phyloP scores from a whole-genome alignment of 1,140 invertebrate species.

The Capitella teleta region DNA sequence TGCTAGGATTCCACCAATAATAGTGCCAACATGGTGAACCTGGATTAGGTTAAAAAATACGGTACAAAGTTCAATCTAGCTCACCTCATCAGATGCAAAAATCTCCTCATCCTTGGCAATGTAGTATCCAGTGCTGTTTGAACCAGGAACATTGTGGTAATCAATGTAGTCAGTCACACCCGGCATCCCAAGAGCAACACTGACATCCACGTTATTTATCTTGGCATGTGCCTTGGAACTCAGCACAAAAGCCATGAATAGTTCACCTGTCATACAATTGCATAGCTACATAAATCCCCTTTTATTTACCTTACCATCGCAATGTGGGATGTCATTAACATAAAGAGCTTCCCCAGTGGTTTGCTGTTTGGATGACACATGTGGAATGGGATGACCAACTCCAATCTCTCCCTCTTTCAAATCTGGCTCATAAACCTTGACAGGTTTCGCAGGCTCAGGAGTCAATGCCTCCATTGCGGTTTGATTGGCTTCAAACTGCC shows the following conservation, averaged over 20 bases:
- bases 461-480: too few species aligned
- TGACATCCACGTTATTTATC: slow-evolving; percentile 47
- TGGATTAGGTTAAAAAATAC: too few species aligned
- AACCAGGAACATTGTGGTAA: slow-evolving; percentile 27
- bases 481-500: too few species aligned
- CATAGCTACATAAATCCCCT: background rate
- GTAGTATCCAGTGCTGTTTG: slow-evolving; percentile 16
- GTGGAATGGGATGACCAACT: slow-evolving; percentile 69
- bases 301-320: slow-evolving; percentile 37
- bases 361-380: slow-evolving; percentile 75
- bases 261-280: slow-evolving; percentile 23
- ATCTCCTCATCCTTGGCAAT: slow-evolving; percentile 17
- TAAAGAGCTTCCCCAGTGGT: slow-evolving; percentile 84
- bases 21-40: slow-evolving; percentile 42
- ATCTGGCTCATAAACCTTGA: too few species aligned
- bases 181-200: slow-evolving; percentile 55
- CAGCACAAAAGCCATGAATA: slow-evolving; percentile 64
- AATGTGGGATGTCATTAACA: slow-evolving; percentile 72
- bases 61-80: too few species aligned
- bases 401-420: too few species aligned
- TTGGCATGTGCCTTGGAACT: slow-evolving; percentile 70
- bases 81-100: slow-evolving; percentile 26
- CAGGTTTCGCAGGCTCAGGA: too few species aligned
- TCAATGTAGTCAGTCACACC: slow-evolving; percentile 47
- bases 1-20: slow-evolving; percentile 66